Percentiles rank a stretch among this genome's conserved stretches.
Conservation (phyloP, 2,888 invertebrate species). For the Harpalus rufipes region DNA sequence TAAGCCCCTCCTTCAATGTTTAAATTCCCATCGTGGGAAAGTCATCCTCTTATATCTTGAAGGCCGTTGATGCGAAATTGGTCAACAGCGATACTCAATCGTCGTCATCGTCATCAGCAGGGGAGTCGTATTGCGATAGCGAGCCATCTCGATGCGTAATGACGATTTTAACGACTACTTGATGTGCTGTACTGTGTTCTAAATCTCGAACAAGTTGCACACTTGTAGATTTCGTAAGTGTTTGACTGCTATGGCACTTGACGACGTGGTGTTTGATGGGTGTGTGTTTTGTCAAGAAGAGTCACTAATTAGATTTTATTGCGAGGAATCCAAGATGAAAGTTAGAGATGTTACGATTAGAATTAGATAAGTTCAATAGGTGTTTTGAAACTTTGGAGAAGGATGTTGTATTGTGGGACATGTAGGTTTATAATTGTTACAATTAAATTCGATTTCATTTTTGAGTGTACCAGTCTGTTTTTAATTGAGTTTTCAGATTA, state of each 20-base stretch:
- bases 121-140: not conserved
- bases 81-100: not conserved
- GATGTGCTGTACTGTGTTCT: slow-evolving; percentile 16
- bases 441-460: too few relatives aligned
- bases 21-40: too few relatives aligned
- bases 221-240: slow-evolving; percentile 29
- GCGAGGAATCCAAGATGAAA: not conserved
- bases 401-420: not conserved
- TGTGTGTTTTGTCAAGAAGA: slow-evolving; percentile 42
- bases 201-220: not conserved
- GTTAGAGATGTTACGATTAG: not conserved
- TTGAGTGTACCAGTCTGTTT: too few relatives aligned
- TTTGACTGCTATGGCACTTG: slow-evolving; percentile 26
- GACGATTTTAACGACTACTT: slow-evolving; percentile 33
- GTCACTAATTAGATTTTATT: slow-evolving; percentile 17
- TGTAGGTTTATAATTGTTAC: too few relatives aligned
- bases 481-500: too few relatives aligned
- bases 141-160: slow-evolving; percentile 12
- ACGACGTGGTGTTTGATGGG: not conserved
- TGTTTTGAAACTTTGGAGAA: not conserved
- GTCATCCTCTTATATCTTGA: not conserved
- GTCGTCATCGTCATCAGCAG: not conserved
- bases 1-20: too few relatives aligned
- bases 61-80: not conserved
- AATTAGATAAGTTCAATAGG: not conserved